Evolutionary conservation across 2,797 vertebrate species (phyloP), one percentile per base, ranked within the genome.

Genomic region (Esox lucius): DNA sequence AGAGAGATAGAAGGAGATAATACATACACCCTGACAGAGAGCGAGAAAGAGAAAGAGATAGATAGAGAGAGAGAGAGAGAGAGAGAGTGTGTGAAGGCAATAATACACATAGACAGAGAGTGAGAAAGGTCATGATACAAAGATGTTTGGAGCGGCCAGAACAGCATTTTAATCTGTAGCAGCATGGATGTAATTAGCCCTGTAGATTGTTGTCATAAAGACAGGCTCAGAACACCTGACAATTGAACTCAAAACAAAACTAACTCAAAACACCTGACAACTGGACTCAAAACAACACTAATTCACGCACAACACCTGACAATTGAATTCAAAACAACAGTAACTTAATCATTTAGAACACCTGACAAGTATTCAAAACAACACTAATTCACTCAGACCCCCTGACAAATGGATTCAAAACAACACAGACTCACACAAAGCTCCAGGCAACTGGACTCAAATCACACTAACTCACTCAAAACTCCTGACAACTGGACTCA

Each of bases 161-260:
- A 73, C 83, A 75, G 70, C 61, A n/a, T 56, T 75, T 33, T 78
- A 85, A 89, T 89, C 73, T 81, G 68, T 86, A 87, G 80, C 82
- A 85, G 77, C 77, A 80, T 88, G 84, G 51, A 12, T 78, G 68
- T 80, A 80, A 89, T 91, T 84, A 65, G 67, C 73, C 81, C 82
- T 66, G 73, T 78, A 68, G 72, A 51, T 78, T 79, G 68, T 46
- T 75, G 59, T 74, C 70, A 71, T 74, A 77, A 72, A 62, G 17
- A 71, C 77, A 22, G 71, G 4, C 35, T 39, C 4, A 39, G 35
- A 80, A 64, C 83, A 53, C 46, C 62, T 74, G 62, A 74, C 72
- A 49, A 66, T 22, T 35, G 26, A 35, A 74, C 28, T 3, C 42
- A 19, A 49, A 66, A 33, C 16, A 67, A 19, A 67, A 24, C 56